These are phyloP conservation scores for Pitta sordida DNA, from an alignment of 2,113 vertebrate genomes.

Conservation along the genomic window DNA sequence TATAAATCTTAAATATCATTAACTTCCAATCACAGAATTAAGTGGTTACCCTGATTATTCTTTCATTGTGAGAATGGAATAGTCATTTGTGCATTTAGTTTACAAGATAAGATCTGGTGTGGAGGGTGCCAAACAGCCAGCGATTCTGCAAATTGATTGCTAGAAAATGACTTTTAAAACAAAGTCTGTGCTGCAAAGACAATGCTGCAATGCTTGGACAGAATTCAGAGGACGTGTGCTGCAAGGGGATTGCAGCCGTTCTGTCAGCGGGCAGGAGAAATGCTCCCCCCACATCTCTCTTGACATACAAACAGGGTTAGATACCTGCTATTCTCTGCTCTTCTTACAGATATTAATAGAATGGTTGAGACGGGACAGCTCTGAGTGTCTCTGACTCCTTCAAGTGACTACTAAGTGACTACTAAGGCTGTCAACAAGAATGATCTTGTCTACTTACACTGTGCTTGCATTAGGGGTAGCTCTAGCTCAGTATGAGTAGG, in stretches of 20 bases:
- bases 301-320: neutral
- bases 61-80: neutral
- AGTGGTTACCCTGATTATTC: neutral
- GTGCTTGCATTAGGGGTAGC: neutral
- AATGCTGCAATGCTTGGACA: conserved; percentile 3
- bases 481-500: neutral
- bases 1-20: conserved; percentile 10
- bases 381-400: neutral
- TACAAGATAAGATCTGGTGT: conserved; percentile 40
- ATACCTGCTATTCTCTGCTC: neutral
- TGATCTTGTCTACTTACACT: neutral
- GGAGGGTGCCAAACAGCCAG: neutral
- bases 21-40: conserved; percentile 17
- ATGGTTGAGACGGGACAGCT: neutral
- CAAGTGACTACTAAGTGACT: neutral
- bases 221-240: neutral
- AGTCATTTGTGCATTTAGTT: conserved; percentile 10
- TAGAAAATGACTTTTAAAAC: conserved; percentile 26
- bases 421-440: fast-evolving
- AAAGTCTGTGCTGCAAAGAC: neutral
- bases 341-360: neutral
- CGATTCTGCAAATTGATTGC: neutral
- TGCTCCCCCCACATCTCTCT: fast-evolving
- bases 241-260: neutral
- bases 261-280: neutral